Evolutionary conservation across 2,797 vertebrate genomes (phyloP).

Genomic region (Champsocephalus gunnari): DNA sequence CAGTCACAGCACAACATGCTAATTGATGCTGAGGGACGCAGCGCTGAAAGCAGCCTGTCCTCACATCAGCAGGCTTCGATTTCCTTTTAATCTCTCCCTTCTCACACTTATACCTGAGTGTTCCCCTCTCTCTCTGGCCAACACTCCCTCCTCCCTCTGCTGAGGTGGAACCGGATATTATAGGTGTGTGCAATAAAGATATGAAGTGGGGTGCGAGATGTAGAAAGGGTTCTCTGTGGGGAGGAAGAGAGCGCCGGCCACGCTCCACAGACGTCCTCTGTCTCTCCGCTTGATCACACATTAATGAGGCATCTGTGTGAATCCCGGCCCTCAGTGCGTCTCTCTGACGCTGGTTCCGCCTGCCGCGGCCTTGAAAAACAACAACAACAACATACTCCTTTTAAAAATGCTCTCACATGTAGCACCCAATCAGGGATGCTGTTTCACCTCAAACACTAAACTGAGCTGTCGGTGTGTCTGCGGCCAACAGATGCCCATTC

Average conservation of each 20-base stretch:
- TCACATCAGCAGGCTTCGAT: constrained; percentile 74
- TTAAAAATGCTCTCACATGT: constrained; percentile 53
- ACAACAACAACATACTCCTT: constrained; percentile 66
- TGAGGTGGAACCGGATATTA: constrained; percentile 81
- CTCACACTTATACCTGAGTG: constrained; percentile 30
- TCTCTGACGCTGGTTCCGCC: constrained; percentile 68
- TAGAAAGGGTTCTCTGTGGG: constrained; percentile 83
- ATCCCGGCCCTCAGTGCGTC: constrained; percentile 59
- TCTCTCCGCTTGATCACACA: constrained; percentile 78
- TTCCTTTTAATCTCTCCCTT: constrained; percentile 68
- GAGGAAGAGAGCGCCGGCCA: constrained; percentile 70
- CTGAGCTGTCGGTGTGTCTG: constrained; percentile 41
- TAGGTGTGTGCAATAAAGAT: constrained; percentile 78
- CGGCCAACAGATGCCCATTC: constrained; percentile 76
- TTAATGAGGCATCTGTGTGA: constrained; percentile 83
- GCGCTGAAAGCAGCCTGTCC: constrained; percentile 80
- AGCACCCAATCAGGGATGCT: constrained; percentile 57
- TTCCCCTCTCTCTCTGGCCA: constrained; percentile 43
- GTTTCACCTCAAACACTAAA: constrained; percentile 63
- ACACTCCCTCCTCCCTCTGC: constrained; percentile 49
- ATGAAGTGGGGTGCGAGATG: constrained; percentile 65
- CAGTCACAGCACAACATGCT: constrained; percentile 80
- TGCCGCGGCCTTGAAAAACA: constrained; percentile 69
- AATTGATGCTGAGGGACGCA: constrained; percentile 82
- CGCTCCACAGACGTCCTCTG: constrained; percentile 83